Evolutionary conservation across 2,113 vertebrate species (phyloP).

Genomic region (Girardinichthys multiradiatus): DNA sequence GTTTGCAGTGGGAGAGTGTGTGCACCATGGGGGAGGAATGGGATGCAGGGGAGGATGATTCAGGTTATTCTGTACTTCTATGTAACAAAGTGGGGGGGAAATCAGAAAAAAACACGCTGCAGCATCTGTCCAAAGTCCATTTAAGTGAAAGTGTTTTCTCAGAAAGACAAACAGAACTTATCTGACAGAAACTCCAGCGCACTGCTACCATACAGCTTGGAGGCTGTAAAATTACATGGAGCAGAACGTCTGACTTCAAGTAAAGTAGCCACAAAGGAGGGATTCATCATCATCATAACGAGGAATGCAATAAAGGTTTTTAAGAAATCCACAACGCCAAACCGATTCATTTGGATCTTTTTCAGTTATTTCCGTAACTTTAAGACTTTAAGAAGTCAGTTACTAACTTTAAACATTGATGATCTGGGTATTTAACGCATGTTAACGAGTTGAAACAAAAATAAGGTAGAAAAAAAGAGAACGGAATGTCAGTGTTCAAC

Average conservation of each 20-base stretch:
- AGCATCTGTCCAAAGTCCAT: conserved; percentile 74
- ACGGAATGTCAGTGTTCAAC: neutral
- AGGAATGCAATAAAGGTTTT: neutral
- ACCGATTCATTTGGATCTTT: neutral
- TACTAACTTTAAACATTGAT: neutral
- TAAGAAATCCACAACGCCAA: neutral
- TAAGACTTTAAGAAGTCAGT: neutral
- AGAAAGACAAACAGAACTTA: conserved; percentile 76
- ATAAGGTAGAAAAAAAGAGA: neutral
- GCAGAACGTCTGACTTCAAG: conserved; percentile 1
- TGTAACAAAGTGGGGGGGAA: conserved; percentile 16
- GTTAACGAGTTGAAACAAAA: neutral
- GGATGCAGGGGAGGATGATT: conserved; percentile 50
- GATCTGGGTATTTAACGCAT: neutral
- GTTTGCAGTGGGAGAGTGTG: conserved; percentile 27
- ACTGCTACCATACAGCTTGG: neutral
- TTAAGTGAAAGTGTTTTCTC: conserved; percentile 34
- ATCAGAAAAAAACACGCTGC: neutral
- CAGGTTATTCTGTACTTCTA: conserved; percentile 8
- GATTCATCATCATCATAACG: neutral
- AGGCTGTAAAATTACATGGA: conserved; percentile 21
- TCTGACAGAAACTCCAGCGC: conserved; percentile 68
- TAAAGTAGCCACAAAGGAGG: neutral
- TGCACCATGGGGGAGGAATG: conserved; percentile 38
- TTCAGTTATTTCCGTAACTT: neutral